A percentile compares a stretch with the other conserved stretches of the same genome.
phyloP scores from a whole-genome alignment of 2,888 invertebrate species.

The Pilophorus perplexus region DNA sequence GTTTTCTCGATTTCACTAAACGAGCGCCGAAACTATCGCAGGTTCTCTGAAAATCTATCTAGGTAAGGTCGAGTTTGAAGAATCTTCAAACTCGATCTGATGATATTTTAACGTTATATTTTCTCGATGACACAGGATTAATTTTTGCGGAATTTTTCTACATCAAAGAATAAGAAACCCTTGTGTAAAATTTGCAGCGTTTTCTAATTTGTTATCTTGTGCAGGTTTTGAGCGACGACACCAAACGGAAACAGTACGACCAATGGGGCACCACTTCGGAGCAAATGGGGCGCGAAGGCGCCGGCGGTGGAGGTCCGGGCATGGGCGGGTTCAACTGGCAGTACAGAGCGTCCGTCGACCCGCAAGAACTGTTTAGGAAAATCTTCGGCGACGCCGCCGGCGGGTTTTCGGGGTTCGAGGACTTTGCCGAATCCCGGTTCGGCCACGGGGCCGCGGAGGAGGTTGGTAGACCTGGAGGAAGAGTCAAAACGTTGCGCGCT shows the following conservation, averaged over 20 bases:
- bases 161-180: too few species aligned
- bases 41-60: too few species aligned
- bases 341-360: constrained; percentile 85
- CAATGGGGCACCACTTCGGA: constrained; percentile 86
- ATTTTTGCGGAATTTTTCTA: too few species aligned
- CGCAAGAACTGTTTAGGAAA: constrained; percentile 93
- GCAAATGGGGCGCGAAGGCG: constrained; percentile 74
- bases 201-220: too few species aligned
- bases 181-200: too few species aligned
- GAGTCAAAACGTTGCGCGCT: background rate
- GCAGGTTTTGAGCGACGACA: constrained; percentile 83
- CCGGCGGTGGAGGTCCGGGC: constrained; percentile 55
- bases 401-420: constrained; percentile 62
- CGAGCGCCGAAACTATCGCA: too few species aligned
- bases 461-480: constrained; percentile 55
- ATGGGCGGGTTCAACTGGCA: constrained; percentile 69
- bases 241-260: constrained; percentile 89
- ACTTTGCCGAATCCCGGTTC: constrained; percentile 84
- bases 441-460: constrained; percentile 91
- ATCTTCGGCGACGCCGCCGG: constrained; percentile 89
- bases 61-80: too few species aligned
- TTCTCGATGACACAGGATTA: too few species aligned
- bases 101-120: too few species aligned
- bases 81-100: too few species aligned
- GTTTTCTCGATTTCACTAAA: too few species aligned